Evolutionary conservation across 2,888 invertebrate species (phyloP).

Genomic region (Zygaena filipendulae): DNA sequence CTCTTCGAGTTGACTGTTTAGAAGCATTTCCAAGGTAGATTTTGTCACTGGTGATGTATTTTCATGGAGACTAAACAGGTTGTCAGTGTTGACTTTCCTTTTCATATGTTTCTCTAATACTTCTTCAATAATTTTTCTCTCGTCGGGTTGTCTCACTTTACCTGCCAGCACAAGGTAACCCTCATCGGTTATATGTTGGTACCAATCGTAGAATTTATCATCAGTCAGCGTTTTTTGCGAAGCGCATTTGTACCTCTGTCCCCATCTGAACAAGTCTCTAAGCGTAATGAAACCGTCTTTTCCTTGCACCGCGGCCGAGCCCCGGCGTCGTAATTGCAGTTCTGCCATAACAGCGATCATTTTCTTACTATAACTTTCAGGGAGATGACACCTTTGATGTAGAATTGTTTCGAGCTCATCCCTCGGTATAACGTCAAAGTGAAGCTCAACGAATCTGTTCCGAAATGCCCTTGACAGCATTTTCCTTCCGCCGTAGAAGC

Average conservation of each 20-base stretch:
- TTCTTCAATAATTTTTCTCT: slow-evolving; percentile 82
- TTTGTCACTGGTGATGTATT: slow-evolving; percentile 82
- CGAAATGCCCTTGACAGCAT: slow-evolving; percentile 96
- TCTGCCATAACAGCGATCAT: slow-evolving; percentile 93
- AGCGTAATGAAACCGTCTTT: slow-evolving; percentile 95
- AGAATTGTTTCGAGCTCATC: slow-evolving; percentile 89
- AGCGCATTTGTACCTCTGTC: slow-evolving; percentile 88
- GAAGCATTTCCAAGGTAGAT: slow-evolving; percentile 74
- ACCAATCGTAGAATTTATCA: slow-evolving; percentile 89
- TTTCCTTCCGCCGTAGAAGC: slow-evolving; percentile 95
- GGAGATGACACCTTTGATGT: slow-evolving; percentile 87
- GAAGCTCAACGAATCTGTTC: slow-evolving; percentile 96
- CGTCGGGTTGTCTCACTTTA: slow-evolving; percentile 86
- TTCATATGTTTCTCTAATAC: slow-evolving; percentile 85
- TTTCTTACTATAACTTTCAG: slow-evolving; percentile 87
- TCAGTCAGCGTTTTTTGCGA: slow-evolving; percentile 63
- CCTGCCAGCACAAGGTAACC: slow-evolving; percentile 95
- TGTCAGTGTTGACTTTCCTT: slow-evolving; percentile 74
- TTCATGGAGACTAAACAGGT: slow-evolving; percentile 76
- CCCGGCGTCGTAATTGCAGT: slow-evolving; percentile 83
- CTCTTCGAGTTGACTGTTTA: slow-evolving; percentile 59
- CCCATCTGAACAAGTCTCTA: slow-evolving; percentile 97
- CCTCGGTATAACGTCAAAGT: slow-evolving; percentile 95
- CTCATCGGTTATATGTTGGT: slow-evolving; percentile 96
- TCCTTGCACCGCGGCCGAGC: slow-evolving; percentile 90